Percentiles rank a stretch among this genome's conserved stretches.
Evolutionary conservation across 2,113 vertebrate species (phyloP).

Genomic region (Microtus oregoni): DNA sequence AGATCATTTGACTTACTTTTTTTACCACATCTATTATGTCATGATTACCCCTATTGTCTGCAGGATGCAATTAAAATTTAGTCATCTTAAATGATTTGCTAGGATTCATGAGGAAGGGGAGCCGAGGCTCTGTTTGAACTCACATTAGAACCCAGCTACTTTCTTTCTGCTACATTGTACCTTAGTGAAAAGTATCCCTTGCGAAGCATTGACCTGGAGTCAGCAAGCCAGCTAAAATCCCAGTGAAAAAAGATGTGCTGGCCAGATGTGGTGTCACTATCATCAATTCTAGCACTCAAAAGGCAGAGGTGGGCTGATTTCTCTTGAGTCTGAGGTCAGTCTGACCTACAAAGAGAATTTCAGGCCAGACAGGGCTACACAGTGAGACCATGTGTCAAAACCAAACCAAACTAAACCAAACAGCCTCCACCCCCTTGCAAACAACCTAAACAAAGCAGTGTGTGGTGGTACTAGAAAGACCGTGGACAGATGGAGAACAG

Average conservation of each 20-base stretch:
- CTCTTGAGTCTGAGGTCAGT: neutral
- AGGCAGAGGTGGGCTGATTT: neutral
- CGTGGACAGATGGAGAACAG: neutral
- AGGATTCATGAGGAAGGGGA: neutral
- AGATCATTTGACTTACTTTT: neutral
- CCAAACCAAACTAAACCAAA: neutral
- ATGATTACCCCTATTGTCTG: neutral
- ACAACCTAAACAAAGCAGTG: neutral
- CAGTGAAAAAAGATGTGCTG: neutral
- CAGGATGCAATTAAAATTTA: neutral
- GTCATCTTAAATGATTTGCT: neutral
- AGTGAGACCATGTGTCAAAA: neutral
- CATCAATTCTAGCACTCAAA: neutral
- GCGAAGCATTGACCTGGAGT: neutral
- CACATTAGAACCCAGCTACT: neutral
- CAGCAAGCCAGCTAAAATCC: neutral
- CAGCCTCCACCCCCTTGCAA: neutral
- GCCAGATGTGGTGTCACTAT: neutral
- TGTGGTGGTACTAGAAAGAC: neutral
- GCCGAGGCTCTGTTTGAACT: neutral
- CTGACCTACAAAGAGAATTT: neutral
- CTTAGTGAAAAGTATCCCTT: neutral
- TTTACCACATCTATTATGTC: neutral
- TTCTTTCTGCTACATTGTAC: neutral
- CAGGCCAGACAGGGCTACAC: neutral